Conservation (phyloP, 1,140 invertebrate genomes). For the Leptinotarsa undecemlineata region DNA sequence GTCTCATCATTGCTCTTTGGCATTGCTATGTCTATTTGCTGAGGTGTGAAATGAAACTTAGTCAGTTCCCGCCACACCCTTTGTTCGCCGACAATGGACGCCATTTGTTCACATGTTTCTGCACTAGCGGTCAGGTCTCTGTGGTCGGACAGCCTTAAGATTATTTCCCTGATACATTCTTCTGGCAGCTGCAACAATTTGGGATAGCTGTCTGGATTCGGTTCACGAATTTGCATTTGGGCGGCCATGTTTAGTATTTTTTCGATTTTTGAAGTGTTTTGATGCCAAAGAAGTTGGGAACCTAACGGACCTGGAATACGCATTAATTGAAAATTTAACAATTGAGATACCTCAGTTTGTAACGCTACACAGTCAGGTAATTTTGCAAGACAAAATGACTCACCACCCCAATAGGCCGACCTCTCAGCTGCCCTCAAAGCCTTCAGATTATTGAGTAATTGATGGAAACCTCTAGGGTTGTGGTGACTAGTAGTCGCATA, state of each 20-base stretch:
- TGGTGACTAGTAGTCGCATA: slow-evolving; percentile 80
- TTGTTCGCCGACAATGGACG: slow-evolving; percentile 82
- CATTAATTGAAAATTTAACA: background rate
- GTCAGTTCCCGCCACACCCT: slow-evolving; percentile 91
- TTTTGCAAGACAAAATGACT: background rate
- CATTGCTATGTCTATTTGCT: slow-evolving; percentile 77
- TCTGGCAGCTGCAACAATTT: slow-evolving; percentile 89
- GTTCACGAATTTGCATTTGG: slow-evolving; percentile 76
- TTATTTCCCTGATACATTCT: slow-evolving; percentile 90
- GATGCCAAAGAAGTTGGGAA: slow-evolving; percentile 85
- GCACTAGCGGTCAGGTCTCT: slow-evolving; percentile 74
- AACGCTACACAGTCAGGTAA: background rate
- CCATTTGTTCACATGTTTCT: slow-evolving; percentile 71
- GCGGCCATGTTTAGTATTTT: slow-evolving; percentile 81
- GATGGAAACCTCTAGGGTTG: slow-evolving; percentile 80
- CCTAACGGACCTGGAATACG: slow-evolving; percentile 69
- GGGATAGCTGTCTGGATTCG: slow-evolving; percentile 78
- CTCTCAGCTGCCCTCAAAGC: slow-evolving; percentile 62
- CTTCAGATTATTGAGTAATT: slow-evolving; percentile 74
- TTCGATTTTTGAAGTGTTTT: slow-evolving; percentile 82
- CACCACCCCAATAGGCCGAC: slow-evolving; percentile 76
- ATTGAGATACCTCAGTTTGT: too few species aligned
- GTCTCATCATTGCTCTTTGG: slow-evolving; percentile 58
- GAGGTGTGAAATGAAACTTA: slow-evolving; percentile 87
- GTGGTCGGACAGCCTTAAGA: slow-evolving; percentile 84